A percentile compares a stretch with the other conserved stretches of the same genome.
Evolutionary conservation across 2,888 invertebrate species (phyloP).

Genomic region (Sarcophaga caerulescens): DNA sequence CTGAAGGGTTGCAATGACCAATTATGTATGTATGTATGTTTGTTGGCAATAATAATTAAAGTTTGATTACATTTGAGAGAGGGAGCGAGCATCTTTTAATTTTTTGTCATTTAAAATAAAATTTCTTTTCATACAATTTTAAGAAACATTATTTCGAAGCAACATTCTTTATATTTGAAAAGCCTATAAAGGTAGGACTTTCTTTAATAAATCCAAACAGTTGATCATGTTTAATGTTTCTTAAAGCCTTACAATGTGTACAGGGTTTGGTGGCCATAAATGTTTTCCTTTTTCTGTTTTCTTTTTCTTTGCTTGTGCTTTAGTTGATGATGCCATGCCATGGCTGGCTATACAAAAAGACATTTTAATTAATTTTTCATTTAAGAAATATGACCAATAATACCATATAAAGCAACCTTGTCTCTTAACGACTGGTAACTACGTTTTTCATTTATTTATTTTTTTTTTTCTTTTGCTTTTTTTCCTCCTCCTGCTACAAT

Average conservation of each 20-base stretch:
- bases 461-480: slow-evolving; percentile 6
- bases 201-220: no score
- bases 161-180: not conserved
- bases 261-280: no score
- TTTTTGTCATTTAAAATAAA: no score
- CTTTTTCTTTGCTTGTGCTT: slow-evolving; percentile 8
- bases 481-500: not conserved
- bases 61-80: no score
- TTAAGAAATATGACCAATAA: slow-evolving; percentile 63
- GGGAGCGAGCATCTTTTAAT: no score
- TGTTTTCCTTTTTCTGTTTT: no score
- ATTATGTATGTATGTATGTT: no score
- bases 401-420: slow-evolving; percentile 54
- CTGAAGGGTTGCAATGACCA: no score
- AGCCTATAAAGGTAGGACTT: no score
- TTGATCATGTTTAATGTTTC: not conserved
- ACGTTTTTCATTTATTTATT: slow-evolving; percentile 9
- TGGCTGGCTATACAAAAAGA: slow-evolving; percentile 57
- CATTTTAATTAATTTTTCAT: slow-evolving; percentile 69
- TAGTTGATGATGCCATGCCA: slow-evolving; percentile 23
- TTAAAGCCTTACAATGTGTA: no score
- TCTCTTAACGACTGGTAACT: slow-evolving; percentile 43
- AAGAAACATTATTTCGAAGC: not conserved
- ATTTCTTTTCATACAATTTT: no score
- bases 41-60: no score